Percentiles rank a stretch among this genome's conserved stretches.
phyloP scores from a whole-genome alignment of 2,797 vertebrate species.

The Eremophila alpestris region DNA sequence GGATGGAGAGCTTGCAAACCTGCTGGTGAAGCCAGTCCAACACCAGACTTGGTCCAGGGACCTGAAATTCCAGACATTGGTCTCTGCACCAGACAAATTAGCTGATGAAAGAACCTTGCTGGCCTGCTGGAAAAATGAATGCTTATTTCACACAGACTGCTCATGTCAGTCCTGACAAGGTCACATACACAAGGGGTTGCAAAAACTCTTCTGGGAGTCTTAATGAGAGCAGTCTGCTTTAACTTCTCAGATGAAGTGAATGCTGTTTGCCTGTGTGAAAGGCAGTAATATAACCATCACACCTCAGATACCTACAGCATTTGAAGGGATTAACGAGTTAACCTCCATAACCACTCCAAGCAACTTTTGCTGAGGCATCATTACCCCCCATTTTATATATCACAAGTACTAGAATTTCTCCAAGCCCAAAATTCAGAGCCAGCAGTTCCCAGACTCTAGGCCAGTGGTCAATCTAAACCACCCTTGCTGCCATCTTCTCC shows the following conservation, averaged over 20 bases:
- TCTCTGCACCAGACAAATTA: not conserved
- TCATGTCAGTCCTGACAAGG: not conserved
- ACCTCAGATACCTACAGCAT: not conserved
- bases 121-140: not conserved
- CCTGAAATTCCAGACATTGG: rapidly evolving
- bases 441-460: not conserved
- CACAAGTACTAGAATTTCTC: not conserved
- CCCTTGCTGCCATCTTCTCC: not conserved
- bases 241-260: not conserved
- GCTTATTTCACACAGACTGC: not conserved
- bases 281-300: not conserved
- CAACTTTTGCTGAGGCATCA: not conserved
- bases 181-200: not conserved
- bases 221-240: not conserved
- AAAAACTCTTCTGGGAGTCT: not conserved
- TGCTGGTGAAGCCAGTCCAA: not conserved
- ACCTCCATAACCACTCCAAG: not conserved
- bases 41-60: not conserved
- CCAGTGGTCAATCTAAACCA: not conserved
- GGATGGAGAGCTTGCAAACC: not conserved
- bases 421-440: not conserved
- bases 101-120: not conserved
- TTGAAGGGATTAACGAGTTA: not conserved
- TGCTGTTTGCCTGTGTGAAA: not conserved
- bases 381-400: not conserved